These are phyloP conservation scores for Metopia argyrocephala DNA, from an alignment of 2,888 invertebrate genomes.

Conservation along the genomic window DNA sequence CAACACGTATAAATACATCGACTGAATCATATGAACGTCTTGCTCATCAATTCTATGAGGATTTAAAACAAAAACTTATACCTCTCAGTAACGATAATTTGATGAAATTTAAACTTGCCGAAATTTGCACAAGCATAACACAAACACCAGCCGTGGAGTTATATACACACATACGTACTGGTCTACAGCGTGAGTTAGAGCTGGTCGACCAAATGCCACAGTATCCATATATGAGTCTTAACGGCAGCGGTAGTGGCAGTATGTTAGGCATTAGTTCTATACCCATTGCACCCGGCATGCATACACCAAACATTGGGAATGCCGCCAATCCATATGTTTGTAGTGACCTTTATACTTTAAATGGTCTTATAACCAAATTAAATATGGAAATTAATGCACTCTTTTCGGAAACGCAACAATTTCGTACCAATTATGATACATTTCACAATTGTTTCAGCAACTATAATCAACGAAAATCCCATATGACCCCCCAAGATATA, in stretches of 20 bases:
- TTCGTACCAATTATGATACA: conserved; percentile 66
- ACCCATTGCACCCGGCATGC: conserved; percentile 59
- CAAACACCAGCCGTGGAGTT: conserved; percentile 73
- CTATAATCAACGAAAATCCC: conserved; percentile 65
- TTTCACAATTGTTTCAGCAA: conserved; percentile 66
- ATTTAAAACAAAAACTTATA: conserved; percentile 73
- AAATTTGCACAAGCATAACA: conserved; percentile 72
- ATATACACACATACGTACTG: conserved; percentile 75
- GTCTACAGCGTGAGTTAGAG: conserved; percentile 76
- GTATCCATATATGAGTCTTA: conserved; percentile 70
- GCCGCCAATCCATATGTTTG: conserved; percentile 28
- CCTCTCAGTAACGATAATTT: conserved; percentile 70
- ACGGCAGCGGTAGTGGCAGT: conserved; percentile 54
- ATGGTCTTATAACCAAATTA: conserved; percentile 70
- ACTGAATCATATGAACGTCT: conserved; percentile 71
- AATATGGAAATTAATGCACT: conserved; percentile 67
- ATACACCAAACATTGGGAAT: conserved; percentile 50
- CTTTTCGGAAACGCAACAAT: conserved; percentile 65
- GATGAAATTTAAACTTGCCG: conserved; percentile 72
- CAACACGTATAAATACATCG: conserved; percentile 70
- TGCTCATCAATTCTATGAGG: conserved; percentile 74
- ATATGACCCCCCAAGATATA: conserved; percentile 64
- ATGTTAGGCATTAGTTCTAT: conserved; percentile 48
- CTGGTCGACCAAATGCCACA: conserved; percentile 73
- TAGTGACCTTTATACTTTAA: conserved; percentile 69